These are phyloP conservation scores for Sinhomidia bicolor DNA, from an alignment of 2,888 invertebrate species.

Conservation along the genomic window DNA sequence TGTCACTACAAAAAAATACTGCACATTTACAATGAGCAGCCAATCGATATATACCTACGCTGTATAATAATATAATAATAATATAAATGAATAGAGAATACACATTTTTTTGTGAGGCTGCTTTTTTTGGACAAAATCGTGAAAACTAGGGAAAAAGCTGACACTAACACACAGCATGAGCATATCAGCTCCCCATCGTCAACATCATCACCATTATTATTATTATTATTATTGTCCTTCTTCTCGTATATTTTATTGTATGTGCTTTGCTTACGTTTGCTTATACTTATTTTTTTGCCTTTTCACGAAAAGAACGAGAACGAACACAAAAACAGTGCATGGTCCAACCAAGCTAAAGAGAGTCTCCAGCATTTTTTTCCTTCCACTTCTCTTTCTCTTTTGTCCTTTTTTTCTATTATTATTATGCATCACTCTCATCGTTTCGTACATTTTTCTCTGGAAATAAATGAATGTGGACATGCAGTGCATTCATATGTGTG, in stretches of 20 bases:
- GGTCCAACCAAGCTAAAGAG: too few relatives aligned
- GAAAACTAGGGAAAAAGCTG: constrained; percentile 65
- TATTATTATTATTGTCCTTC: constrained; percentile 59
- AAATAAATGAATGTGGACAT: constrained; percentile 70
- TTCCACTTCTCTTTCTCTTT: constrained; percentile 52
- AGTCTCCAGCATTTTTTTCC: constrained; percentile 34
- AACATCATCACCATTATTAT: constrained; percentile 63
- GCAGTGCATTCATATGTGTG: constrained; percentile 71
- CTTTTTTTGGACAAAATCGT: constrained; percentile 45
- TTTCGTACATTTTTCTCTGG: constrained; percentile 36
- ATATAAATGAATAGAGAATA: neutral
- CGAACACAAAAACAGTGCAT: too few relatives aligned
- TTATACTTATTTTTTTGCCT: constrained; percentile 22
- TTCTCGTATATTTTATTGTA: too few relatives aligned
- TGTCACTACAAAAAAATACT: too few relatives aligned
- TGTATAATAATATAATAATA: too few relatives aligned
- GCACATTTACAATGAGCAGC: too few relatives aligned
- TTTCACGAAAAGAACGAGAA: constrained; percentile 13
- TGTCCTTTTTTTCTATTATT: constrained; percentile 73
- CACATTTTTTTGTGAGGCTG: neutral
- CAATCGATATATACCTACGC: too few relatives aligned
- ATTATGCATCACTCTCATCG: constrained; percentile 65
- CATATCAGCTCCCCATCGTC: constrained; percentile 66
- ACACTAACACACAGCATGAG: constrained; percentile 50
- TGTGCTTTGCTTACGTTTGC: constrained; percentile 60